Base-by-base conservation (phyloP, 2,888 invertebrate genomes). In the Tuta absoluta region DNA sequence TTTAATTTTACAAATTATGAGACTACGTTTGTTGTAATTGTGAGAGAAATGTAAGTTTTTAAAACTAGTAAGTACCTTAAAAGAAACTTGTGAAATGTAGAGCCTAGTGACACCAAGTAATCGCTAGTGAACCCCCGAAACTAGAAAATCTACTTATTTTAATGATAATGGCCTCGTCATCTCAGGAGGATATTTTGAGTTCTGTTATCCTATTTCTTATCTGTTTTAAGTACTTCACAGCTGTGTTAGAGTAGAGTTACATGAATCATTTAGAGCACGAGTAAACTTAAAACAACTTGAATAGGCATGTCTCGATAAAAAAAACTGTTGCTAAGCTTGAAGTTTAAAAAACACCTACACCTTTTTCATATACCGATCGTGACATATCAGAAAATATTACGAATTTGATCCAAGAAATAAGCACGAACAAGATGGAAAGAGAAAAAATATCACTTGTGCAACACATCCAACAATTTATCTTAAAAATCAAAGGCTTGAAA, bases 61-160 rank as follows among this genome's bases (percentile, higher is more conserved):
- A 5, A 37, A 37, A 1, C 12, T 8, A 1, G 8, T 12, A 2
- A 37, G 37, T 37, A 37, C 12, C 12, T 37, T 37, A 37, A 37
- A 12, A 8, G 1, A 37, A 37, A 11, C 1, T 8, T 37, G 8
- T 37, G 37, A 5, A 11, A 37, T 8, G n/a, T n/a, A n/a, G n/a
- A n/a, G n/a, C n/a, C n/a, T n/a, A n/a, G n/a, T n/a, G n/a, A n/a
- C n/a, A n/a, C n/a, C n/a, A n/a, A n/a, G n/a, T 33, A 37, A 1
- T 37, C 12, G 11, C 37, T 37, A 37, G 37, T 37, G 37, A 17
- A 8, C 45, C 45, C 23, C 57, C 0, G n/a, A 19, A 57, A 57
- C 57, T 57, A n/a, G 57, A 37, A 37, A 57, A 37, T 37, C 57
- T 19, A 11, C 57, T 57, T 19, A 37, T 57, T n/a, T 33, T 33